Conservation (phyloP, 1,140 invertebrate species). For the Drosophila dunni region DNA sequence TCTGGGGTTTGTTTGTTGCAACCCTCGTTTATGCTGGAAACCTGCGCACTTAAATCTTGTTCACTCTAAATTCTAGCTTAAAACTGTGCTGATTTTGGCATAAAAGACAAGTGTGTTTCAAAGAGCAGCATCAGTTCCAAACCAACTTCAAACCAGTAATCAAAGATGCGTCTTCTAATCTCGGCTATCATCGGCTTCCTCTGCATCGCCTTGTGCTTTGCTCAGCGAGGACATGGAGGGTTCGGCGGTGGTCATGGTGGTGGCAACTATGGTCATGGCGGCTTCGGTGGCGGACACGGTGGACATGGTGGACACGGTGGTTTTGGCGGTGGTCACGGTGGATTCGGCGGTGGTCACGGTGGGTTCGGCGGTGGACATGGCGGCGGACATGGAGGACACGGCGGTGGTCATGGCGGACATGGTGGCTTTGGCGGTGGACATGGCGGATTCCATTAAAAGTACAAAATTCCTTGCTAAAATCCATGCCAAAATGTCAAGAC, state of each 20-base stretch:
- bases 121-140: constrained; percentile 14
- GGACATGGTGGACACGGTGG: not conserved
- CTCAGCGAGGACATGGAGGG: not conserved
- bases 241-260: not conserved
- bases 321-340: not conserved
- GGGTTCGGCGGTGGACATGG: not conserved
- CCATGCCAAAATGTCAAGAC: too few relatives aligned
- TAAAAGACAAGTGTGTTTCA: constrained; percentile 16
- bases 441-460: not conserved
- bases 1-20: not conserved
- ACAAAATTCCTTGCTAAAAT: too few relatives aligned
- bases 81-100: constrained; percentile 14
- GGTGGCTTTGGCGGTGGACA: not conserved
- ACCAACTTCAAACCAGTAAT: not conserved
- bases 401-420: not conserved
- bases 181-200: constrained; percentile 16
- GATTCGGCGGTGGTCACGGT: not conserved
- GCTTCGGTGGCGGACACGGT: not conserved
- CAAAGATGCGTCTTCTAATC: constrained; percentile 35
- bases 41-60: not conserved
- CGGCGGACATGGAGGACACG: not conserved
- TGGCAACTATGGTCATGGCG: not conserved
- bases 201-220: constrained; percentile 16
- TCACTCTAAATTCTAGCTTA: not conserved
- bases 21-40: constrained; percentile 8